Evolutionary conservation across 1,140 invertebrate species (phyloP).

Genomic region (Neodiprion pinetum): DNA sequence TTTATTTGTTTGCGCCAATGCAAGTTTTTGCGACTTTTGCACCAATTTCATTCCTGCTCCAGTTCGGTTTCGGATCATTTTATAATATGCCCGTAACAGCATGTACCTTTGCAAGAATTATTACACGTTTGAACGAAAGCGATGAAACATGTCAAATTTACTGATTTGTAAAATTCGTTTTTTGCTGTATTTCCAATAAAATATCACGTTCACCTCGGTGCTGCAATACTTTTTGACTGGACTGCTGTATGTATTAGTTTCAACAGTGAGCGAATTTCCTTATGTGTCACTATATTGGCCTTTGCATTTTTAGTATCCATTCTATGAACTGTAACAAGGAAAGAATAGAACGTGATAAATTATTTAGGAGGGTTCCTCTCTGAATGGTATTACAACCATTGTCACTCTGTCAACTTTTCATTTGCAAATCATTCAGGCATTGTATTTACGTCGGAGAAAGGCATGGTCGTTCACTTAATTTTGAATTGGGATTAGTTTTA

Average conservation of each 20-base stretch:
- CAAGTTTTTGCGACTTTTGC: slow-evolving; percentile 35
- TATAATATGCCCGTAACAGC: slow-evolving; percentile 50
- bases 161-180: slow-evolving; percentile 2
- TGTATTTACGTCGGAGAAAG: not conserved
- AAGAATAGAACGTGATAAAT: not conserved
- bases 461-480: not conserved
- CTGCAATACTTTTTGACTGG: slow-evolving; percentile 29
- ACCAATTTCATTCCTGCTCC: slow-evolving; percentile 38
- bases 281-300: slow-evolving; percentile 29
- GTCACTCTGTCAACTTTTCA: no score
- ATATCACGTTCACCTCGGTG: slow-evolving; percentile 45
- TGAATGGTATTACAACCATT: no score
- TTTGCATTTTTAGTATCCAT: slow-evolving; percentile 40
- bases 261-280: slow-evolving; percentile 39
- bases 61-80: slow-evolving; percentile 42
- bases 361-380: no score
- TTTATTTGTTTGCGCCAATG: slow-evolving; percentile 39
- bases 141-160: slow-evolving; percentile 13
- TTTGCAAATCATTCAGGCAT: not conserved
- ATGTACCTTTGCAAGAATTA: slow-evolving; percentile 39
- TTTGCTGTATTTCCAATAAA: not conserved
- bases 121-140: slow-evolving; percentile 9
- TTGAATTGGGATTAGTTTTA: not conserved
- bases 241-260: slow-evolving; percentile 41
- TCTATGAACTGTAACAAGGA: slow-evolving; percentile 43